Conservation (phyloP, 2,113 vertebrate species). For the Elaphurus davidianus region DNA sequence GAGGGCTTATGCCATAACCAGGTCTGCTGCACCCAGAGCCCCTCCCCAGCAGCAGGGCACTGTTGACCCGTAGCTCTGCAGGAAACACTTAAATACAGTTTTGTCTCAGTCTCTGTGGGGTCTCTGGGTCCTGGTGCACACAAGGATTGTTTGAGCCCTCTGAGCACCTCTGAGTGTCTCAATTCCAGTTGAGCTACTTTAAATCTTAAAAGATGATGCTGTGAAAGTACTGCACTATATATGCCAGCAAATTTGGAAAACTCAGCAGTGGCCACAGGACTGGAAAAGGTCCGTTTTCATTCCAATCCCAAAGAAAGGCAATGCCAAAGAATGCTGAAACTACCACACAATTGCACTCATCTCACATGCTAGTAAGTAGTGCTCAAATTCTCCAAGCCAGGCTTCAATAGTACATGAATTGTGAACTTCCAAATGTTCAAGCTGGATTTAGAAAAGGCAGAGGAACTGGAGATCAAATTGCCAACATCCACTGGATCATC, state of each 20-base stretch:
- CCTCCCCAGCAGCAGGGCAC: background rate
- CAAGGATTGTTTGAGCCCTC: background rate
- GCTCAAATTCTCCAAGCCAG: background rate
- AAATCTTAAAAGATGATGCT: background rate
- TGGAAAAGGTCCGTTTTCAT: background rate
- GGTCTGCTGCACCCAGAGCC: background rate
- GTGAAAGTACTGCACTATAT: background rate
- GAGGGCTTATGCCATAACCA: background rate
- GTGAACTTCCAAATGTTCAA: background rate
- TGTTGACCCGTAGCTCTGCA: background rate
- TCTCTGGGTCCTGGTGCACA: background rate
- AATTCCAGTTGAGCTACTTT: background rate
- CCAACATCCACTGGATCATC: background rate
- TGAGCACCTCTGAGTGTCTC: background rate
- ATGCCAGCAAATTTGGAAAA: background rate
- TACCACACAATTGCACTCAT: background rate
- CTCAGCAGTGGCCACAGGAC: background rate
- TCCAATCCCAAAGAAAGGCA: background rate
- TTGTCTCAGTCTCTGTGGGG: background rate
- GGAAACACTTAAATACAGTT: background rate
- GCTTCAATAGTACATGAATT: background rate
- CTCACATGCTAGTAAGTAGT: background rate
- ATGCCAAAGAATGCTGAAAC: background rate
- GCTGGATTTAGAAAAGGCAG: background rate
- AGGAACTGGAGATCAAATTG: background rate